A percentile compares a stretch with the other conserved stretches of the same genome.
These are phyloP conservation scores for Sebastes itinus DNA, from an alignment of 2,797 vertebrate genomes.

Conservation along the genomic window DNA sequence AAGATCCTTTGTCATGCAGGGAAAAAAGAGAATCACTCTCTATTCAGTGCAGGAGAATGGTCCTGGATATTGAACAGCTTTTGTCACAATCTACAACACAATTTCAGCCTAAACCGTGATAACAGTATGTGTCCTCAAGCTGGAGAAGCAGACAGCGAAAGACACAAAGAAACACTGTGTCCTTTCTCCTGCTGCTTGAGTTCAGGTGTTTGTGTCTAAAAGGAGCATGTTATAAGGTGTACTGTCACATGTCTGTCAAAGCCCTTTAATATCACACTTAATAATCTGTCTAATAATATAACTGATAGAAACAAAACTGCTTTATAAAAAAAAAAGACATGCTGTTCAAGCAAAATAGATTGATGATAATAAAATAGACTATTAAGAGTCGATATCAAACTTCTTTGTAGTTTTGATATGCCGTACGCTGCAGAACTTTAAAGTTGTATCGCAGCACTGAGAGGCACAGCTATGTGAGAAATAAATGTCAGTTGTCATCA, in stretches of 20 bases:
- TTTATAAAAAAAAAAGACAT: conserved; percentile 5
- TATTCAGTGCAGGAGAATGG: conserved; percentile 18
- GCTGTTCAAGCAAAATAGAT: neutral
- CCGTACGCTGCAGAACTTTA: neutral
- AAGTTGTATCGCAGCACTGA: neutral
- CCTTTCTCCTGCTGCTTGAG: neutral
- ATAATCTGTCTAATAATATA: neutral
- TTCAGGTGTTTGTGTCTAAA: neutral
- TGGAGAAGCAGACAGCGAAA: conserved; percentile 3
- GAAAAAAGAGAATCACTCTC: conserved; percentile 12
- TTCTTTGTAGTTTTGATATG: neutral
- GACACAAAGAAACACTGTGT: neutral
- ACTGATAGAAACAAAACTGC: neutral
- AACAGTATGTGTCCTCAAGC: conserved; percentile 13
- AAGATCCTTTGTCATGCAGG: conserved; percentile 5
- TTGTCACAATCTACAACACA: conserved; percentile 21
- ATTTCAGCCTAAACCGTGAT: conserved; percentile 8
- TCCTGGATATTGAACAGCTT: conserved; percentile 22
- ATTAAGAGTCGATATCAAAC: neutral
- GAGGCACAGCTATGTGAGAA: neutral
- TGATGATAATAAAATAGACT: neutral
- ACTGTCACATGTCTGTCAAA: conserved; percentile 17
- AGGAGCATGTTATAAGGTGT: neutral
- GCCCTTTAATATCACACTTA: neutral
- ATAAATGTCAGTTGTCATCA: conserved; percentile 43